Conservation (phyloP, 2,888 invertebrate genomes). For the Digitonthophagus gazella region DNA sequence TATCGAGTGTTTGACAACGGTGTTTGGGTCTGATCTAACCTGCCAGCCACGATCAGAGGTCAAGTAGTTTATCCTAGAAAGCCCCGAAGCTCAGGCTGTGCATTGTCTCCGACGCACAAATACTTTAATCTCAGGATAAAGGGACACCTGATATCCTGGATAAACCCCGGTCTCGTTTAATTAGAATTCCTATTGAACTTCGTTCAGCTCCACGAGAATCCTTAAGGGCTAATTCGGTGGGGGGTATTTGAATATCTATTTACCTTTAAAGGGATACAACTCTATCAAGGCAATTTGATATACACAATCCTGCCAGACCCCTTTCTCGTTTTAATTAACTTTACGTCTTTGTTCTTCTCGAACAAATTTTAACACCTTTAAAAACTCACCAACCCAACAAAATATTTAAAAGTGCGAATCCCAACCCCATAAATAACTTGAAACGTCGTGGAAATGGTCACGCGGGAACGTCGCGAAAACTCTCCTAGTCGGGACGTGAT, state of each 20-base stretch:
- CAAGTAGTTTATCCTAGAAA: conserved; percentile 36
- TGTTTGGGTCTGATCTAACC: not conserved
- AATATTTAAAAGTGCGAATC: not conserved
- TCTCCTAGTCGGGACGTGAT: conserved; percentile 6
- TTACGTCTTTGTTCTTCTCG: not conserved
- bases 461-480: not conserved
- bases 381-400: not conserved
- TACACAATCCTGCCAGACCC: not conserved
- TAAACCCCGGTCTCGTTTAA: conserved; percentile 33
- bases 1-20: not conserved
- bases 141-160: conserved; percentile 35
- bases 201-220: conserved; percentile 13
- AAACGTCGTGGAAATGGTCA: not conserved
- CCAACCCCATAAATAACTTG: not conserved
- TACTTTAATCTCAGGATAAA: conserved; percentile 34
- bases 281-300: not conserved
- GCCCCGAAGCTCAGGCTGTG: conserved; percentile 33
- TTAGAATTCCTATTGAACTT: conserved; percentile 33
- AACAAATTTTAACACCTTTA: not conserved
- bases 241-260: not conserved
- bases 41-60: conserved; percentile 30
- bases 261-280: not conserved
- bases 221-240: not conserved
- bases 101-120: conserved; percentile 34
- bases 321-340: not conserved